Percentiles rank a stretch among this genome's conserved stretches.
Conservation (phyloP, 1,140 invertebrate genomes). For the Argopecten irradians region DNA sequence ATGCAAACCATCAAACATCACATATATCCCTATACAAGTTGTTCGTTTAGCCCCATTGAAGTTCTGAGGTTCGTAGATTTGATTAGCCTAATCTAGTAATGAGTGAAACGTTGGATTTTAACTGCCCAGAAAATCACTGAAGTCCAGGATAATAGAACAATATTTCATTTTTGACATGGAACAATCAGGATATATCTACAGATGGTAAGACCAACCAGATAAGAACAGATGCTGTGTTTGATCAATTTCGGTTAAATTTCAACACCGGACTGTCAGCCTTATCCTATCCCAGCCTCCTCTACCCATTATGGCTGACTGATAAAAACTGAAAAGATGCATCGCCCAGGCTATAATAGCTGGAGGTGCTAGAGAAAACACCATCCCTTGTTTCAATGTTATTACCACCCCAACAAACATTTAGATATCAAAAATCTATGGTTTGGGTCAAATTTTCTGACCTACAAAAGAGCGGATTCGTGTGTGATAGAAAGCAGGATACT, state of each 20-base stretch:
- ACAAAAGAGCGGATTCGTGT: background rate
- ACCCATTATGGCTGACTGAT: background rate
- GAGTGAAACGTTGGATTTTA: slow-evolving; percentile 10
- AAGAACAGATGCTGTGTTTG: background rate
- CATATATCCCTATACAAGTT: background rate
- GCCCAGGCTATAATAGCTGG: too few relatives aligned
- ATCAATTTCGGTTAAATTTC: background rate
- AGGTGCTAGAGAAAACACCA: background rate
- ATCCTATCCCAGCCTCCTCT: background rate
- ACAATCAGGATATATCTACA: slow-evolving; percentile 22
- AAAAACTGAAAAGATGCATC: background rate
- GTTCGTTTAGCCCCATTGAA: background rate
- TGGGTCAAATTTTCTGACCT: slow-evolving; percentile 1
- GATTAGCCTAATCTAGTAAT: background rate
- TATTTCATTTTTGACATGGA: slow-evolving; percentile 23
- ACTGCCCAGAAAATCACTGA: background rate
- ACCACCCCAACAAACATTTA: slow-evolving; percentile 3
- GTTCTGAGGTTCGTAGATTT: slow-evolving; percentile 8
- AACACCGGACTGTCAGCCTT: slow-evolving; percentile 2
- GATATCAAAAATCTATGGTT: slow-evolving; percentile 17
- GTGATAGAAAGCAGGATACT: slow-evolving; percentile 2
- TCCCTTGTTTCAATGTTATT: slow-evolving; percentile 8
- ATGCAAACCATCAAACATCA: background rate
- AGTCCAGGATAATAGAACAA: slow-evolving; percentile 13
- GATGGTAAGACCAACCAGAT: background rate